A percentile compares a stretch with the other conserved stretches of the same genome.
Evolutionary conservation across 2,797 vertebrate species (phyloP).

Genomic region (Iguana delicatissima): DNA sequence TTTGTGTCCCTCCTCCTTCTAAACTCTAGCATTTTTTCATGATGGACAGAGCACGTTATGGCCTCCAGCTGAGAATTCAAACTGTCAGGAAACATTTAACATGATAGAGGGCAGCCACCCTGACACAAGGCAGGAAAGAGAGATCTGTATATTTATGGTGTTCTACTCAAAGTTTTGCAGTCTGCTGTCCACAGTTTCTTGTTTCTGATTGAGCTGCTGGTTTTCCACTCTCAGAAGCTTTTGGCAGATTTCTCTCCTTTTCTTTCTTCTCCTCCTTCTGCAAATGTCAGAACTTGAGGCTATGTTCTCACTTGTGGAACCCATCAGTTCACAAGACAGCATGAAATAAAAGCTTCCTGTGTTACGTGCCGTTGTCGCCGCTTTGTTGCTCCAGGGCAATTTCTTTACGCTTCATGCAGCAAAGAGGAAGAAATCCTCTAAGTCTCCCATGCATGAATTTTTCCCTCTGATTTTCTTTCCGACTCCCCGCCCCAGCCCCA

Average conservation of each 20-base stretch:
- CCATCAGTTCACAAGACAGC: background rate
- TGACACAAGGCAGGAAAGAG: background rate
- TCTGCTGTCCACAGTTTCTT: background rate
- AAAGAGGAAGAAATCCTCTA: background rate
- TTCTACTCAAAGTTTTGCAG: constrained; percentile 15
- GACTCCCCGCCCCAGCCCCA: background rate
- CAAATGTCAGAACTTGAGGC: constrained; percentile 25
- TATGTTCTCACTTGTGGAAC: constrained; percentile 18
- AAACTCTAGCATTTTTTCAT: constrained; percentile 15
- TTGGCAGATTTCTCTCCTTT: background rate
- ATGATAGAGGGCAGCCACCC: constrained; percentile 14
- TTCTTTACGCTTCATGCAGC: background rate
- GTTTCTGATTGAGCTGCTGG: background rate
- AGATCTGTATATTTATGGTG: too few relatives aligned
- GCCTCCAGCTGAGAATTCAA: constrained; percentile 13
- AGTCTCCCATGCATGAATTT: background rate
- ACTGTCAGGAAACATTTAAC: constrained; percentile 28
- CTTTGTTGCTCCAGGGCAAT: background rate
- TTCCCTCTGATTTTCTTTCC: background rate
- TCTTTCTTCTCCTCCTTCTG: background rate
- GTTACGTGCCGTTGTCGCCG: background rate
- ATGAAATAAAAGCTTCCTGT: background rate
- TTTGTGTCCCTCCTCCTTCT: too few relatives aligned
- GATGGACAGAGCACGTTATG: constrained; percentile 6
- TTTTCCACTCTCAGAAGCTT: constrained; percentile 13